Evolutionary conservation across 2,888 invertebrate genomes (phyloP).

Genomic region (Diaphora mendica): DNA sequence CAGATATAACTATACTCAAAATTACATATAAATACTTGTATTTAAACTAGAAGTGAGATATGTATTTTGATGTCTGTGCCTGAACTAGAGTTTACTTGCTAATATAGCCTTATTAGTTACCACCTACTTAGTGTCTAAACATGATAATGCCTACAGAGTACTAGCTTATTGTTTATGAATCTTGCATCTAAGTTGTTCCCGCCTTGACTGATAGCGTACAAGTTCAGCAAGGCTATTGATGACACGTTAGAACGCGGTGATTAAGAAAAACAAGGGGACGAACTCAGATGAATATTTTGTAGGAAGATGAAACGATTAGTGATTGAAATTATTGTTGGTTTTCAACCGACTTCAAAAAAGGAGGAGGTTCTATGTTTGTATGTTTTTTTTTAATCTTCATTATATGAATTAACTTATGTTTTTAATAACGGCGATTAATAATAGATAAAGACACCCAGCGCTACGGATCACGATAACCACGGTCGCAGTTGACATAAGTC

Average conservation of each 20-base stretch:
- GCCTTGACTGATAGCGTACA: neutral
- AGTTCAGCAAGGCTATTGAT: neutral
- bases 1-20: neutral
- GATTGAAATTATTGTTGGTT: neutral
- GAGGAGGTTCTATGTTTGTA: no score
- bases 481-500: no score
- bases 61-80: neutral
- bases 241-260: neutral
- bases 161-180: neutral
- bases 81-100: constrained; percentile 6
- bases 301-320: neutral
- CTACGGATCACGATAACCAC: no score
- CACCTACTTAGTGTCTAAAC: constrained; percentile 1
- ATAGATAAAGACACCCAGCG: no score
- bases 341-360: no score
- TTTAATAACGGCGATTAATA: no score
- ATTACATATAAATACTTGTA: neutral
- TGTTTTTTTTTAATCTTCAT: no score
- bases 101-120: constrained; percentile 14
- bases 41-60: neutral
- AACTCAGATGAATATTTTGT: neutral
- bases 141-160: neutral
- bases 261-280: neutral
- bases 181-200: neutral
- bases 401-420: no score